Percentiles rank a stretch among this genome's conserved stretches.
These are phyloP conservation scores for Trissolcus basalis DNA, from an alignment of 1,140 invertebrate genomes.

Conservation along the genomic window DNA sequence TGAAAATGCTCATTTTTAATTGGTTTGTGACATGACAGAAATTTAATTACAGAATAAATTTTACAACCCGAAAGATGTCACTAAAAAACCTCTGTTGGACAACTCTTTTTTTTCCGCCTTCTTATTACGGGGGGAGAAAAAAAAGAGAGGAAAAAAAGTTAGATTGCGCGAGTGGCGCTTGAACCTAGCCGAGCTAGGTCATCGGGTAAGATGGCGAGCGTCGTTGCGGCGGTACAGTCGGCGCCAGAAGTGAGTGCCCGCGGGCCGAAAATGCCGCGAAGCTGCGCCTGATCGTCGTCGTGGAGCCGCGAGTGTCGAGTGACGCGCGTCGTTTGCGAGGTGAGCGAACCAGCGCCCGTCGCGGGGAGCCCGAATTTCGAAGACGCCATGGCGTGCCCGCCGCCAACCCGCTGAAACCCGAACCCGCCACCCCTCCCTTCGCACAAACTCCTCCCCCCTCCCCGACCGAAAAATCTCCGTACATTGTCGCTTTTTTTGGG, in stretches of 20 bases:
- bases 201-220: conserved; percentile 66
- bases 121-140: no score
- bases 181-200: conserved; percentile 17
- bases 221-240: conserved; percentile 63
- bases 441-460: neutral
- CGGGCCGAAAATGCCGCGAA: conserved; percentile 68
- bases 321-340: neutral
- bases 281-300: conserved; percentile 51
- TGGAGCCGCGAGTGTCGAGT: conserved; percentile 6
- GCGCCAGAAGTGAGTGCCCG: conserved; percentile 60
- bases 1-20: no score
- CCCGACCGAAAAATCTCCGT: neutral
- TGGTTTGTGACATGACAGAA: no score
- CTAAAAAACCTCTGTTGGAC: no score
- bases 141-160: no score
- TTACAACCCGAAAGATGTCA: no score
- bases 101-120: no score
- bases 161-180: no score
- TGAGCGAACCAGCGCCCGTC: neutral
- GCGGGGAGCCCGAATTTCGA: neutral
- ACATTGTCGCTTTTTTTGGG: no score
- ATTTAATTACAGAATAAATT: no score
- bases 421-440: neutral
- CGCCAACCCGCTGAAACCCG: neutral
- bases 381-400: neutral